Percentiles rank a stretch among this genome's conserved stretches.
Conservation (phyloP, 2,797 vertebrate genomes). For the Nyctalus aviator region DNA sequence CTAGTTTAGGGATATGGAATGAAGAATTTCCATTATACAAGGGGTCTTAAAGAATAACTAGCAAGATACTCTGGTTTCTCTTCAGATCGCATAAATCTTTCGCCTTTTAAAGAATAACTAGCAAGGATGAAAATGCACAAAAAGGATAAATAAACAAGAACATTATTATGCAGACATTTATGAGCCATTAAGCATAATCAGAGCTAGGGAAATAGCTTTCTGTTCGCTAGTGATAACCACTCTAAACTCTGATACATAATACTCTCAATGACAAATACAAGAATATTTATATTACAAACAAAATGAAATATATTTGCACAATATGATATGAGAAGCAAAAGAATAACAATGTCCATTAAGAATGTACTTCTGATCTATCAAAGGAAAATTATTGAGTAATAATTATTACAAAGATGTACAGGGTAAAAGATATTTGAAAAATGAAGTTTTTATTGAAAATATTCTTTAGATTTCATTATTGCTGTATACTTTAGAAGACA, state of each 20-base stretch:
- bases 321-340: conserved; percentile 42
- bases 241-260: conserved; percentile 64
- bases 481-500: conserved; percentile 33
- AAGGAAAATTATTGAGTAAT: conserved; percentile 53
- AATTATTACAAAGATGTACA: conserved; percentile 35
- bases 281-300: conserved; percentile 60
- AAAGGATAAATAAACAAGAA: conserved; percentile 67
- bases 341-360: conserved; percentile 31
- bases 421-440: conserved; percentile 33
- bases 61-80: no score
- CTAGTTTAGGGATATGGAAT: neutral
- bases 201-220: conserved; percentile 68
- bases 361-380: conserved; percentile 43
- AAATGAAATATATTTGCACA: conserved; percentile 53
- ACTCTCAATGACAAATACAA: conserved; percentile 62
- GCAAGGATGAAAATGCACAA: conserved; percentile 67
- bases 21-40: conserved; percentile 51
- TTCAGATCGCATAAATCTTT: no score
- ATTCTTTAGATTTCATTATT: conserved; percentile 20
- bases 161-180: conserved; percentile 77
- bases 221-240: conserved; percentile 72
- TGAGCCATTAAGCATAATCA: conserved; percentile 69
- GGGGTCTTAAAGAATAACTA: conserved; percentile 57
- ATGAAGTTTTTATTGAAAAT: neutral
- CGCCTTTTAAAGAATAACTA: conserved; percentile 74